A percentile compares a stretch with the other conserved stretches of the same genome.
Conservation (phyloP, 2,888 invertebrate genomes). For the Drosophila kambysellisi region DNA sequence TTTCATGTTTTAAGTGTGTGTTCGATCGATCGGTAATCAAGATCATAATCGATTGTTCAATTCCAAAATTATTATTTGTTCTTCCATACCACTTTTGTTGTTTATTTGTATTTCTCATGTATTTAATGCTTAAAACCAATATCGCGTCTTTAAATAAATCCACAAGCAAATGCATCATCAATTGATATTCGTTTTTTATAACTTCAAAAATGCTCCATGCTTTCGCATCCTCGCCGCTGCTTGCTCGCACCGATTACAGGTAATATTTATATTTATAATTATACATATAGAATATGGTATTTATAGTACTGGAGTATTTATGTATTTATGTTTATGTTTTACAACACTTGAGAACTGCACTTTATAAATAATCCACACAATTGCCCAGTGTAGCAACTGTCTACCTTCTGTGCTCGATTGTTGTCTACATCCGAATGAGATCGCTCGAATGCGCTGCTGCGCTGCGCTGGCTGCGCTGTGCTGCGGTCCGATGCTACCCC, state of each 20-base stretch:
- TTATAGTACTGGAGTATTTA: constrained; percentile 11
- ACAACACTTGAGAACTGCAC: constrained; percentile 47
- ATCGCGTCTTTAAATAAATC: constrained; percentile 71
- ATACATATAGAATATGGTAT: neutral
- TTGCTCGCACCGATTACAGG: constrained; percentile 43
- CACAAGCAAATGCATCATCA: constrained; percentile 68
- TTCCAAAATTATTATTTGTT: constrained; percentile 22
- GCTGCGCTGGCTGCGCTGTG: constrained; percentile 48
- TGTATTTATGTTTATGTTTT: constrained; percentile 25
- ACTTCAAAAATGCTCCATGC: constrained; percentile 55
- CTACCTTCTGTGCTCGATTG: constrained; percentile 66
- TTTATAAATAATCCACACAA: constrained; percentile 30
- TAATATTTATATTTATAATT: constrained; percentile 29
- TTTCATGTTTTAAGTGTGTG: constrained; percentile 64
- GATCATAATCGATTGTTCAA: constrained; percentile 30
- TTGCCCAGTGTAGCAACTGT: constrained; percentile 31
- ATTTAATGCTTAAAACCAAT: constrained; percentile 77
- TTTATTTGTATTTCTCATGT: constrained; percentile 77
- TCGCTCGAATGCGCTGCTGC: constrained; percentile 57
- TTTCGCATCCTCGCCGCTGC: constrained; percentile 51
- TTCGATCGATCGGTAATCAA: constrained; percentile 42
- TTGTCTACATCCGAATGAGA: constrained; percentile 69
- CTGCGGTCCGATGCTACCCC: constrained; percentile 27
- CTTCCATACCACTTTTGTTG: constrained; percentile 60
- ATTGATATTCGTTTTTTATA: constrained; percentile 60